phyloP scores from a whole-genome alignment of 2,888 invertebrate species.

The Slavum lentiscoides region DNA sequence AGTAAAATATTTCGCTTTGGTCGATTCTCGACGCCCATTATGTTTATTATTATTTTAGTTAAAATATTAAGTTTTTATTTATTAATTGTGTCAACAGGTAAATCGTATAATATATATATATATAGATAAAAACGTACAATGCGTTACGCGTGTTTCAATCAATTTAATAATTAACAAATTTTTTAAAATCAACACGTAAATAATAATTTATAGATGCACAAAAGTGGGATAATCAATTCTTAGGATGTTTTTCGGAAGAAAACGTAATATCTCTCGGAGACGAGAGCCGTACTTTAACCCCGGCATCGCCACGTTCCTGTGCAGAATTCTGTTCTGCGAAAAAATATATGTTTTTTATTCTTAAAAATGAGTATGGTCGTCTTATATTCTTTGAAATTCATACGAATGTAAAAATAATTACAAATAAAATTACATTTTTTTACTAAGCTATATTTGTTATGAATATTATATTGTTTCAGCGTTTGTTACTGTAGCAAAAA shows the following conservation, averaged over 20 bases:
- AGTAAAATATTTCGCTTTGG: background rate
- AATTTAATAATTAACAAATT: too few species aligned
- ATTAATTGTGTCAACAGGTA: constrained; percentile 27
- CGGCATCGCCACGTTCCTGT: constrained; percentile 32
- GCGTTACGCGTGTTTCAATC: too few species aligned
- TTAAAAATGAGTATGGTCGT: constrained; percentile 33
- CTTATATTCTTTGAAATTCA: too few species aligned
- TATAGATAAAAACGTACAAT: too few species aligned
- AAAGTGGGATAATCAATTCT: constrained; percentile 1
- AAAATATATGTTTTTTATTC: constrained; percentile 21
- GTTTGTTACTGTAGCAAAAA: too few species aligned
- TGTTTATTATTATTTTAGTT: background rate
- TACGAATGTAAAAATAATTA: too few species aligned
- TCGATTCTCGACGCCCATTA: too few species aligned
- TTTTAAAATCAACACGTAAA: background rate
- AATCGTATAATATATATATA: too few species aligned
- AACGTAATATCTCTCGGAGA: constrained; percentile 33
- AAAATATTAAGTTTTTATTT: constrained; percentile 6
- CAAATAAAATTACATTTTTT: too few species aligned
- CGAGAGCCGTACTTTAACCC: constrained; percentile 15
- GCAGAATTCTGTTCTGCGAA: constrained; percentile 25
- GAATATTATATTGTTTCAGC: too few species aligned
- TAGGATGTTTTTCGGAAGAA: constrained; percentile 40
- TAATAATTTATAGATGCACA: constrained; percentile 17
- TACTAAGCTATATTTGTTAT: too few species aligned